Conservation (phyloP, 2,113 vertebrate genomes). For the Thomomys bottae region DNA sequence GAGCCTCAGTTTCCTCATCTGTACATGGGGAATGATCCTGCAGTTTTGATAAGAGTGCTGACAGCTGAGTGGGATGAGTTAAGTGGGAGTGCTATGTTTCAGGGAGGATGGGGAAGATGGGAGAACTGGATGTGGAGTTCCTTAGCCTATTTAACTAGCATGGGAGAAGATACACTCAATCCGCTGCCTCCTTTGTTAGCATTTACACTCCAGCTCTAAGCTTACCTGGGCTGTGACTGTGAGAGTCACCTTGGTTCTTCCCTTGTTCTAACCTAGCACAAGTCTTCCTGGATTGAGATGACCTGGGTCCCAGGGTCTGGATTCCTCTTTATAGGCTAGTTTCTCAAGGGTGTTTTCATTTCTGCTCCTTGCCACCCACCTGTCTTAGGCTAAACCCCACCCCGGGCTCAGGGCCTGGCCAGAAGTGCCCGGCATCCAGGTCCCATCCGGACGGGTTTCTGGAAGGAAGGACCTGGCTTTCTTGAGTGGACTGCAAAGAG, state of each 20-base stretch:
- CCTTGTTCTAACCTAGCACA: not conserved
- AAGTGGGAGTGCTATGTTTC: no score
- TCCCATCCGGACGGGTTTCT: not conserved
- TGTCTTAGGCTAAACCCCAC: not conserved
- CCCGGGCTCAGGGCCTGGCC: not conserved
- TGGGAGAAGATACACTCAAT: not conserved
- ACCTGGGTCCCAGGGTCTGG: not conserved
- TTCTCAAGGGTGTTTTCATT: not conserved
- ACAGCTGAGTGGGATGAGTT: not conserved
- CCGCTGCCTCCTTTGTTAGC: not conserved
- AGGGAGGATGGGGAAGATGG: not conserved
- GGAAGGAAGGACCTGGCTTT: not conserved
- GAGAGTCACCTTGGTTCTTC: not conserved
- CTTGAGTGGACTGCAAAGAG: not conserved
- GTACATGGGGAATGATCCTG: not conserved
- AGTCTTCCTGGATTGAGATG: not conserved
- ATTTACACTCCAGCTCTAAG: not conserved
- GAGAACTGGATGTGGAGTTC: not conserved
- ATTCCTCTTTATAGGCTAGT: not conserved
- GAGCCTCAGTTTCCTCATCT: slow-evolving; percentile 6
- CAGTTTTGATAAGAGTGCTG: not conserved
- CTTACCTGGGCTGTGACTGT: not conserved
- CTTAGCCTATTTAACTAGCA: not conserved
- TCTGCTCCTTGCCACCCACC: not conserved
- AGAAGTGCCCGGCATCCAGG: not conserved